Base-by-base conservation (phyloP, 2,888 invertebrate species). In the Euzetes globulus region DNA sequence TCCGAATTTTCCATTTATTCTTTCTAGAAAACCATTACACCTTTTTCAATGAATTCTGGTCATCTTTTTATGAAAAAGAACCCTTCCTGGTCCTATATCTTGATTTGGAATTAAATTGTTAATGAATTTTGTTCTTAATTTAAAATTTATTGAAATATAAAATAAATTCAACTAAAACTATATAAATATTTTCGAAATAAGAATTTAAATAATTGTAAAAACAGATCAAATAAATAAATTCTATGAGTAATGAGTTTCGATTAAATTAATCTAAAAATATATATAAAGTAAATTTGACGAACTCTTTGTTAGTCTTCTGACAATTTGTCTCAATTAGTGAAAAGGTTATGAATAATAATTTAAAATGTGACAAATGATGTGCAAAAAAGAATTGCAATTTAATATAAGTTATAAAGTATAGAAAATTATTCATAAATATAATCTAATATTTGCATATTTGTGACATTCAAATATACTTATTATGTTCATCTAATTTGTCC, bases 361-460 rank as follows among this genome's bases (percentile, higher is more conserved):
- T 68, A 68, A 68, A 22, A 68, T 19, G 25, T 68, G 68, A 68
- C 41, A 68, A 41, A 68, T 68, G 68, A 41, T 68, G 19, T 68
- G 41, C 41, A 37, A 63, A 63, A 58, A 63, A 25, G 15, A 19
- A 17, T 19, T 13, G 19, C 15, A 7, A 7, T 58, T 19, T 58
- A 19, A 58, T 15, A 58, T 29, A 58, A 58, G 6, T 19, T 19
- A 58, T 50, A 50, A 50, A 50, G n/a, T 50, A 50, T 58, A 58
- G 58, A 58, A 58, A 58, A 58, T 19, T 58, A 58, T 58, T 58
- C 25, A 58, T 52, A 52, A 52, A 52, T 22, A 52, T 52, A 52
- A 22, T n/a, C 19, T 1, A 11, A n/a, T 22, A n/a, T 52, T 52
- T 41, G 41, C 41, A 41, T 41, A 41, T 41, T 41, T 41, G 41